Base-by-base conservation (phyloP, 2,888 invertebrate genomes). In the Chelonus formosanus region DNA sequence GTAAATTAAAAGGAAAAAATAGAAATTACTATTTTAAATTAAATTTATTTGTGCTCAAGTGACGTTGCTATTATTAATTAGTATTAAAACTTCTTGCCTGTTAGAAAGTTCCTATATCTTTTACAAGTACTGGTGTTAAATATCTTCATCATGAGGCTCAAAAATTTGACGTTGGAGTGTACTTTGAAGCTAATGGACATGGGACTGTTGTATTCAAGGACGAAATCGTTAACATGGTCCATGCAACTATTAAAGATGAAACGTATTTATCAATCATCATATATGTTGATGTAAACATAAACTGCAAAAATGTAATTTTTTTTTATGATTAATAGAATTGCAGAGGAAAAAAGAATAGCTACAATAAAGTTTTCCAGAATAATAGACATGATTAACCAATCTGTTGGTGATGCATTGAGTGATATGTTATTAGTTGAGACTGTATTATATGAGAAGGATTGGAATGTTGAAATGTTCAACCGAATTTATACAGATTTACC, bases 181-280 rank as follows among this genome's bases (percentile, higher is more conserved):
- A 99, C 85, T 99, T 99, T 85, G 99, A 99, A 83, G 98, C 99
- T 0, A 99, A 99, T 85, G 99, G 99, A 0, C 99, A 99, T 86
- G 99, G 99, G 8, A 99, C 98, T 0, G 92, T 95, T 0, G 85
- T 96, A 0, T 96, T 96, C 77, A 95, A 92, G 80, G 85, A 89
- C 1, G 83, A 84, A 20, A 92, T 94, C 0, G 90, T 91, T 76
- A 80, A 86, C 7, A 80, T 85, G 8, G 87, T 93, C 58, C 83
- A 84, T 67, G 84, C 84, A 66, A 87, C 86, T 47, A 77, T 84
- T 3, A 75, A 78, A 53, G 84, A 87, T 75, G 73, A 80, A 36
- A 85, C 79, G 87, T 87, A 80, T 69, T 59, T 67, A 20, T 20
- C 20, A 20, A 20, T 20, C 20, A 20, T 20, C 20, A 2, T 20